A percentile compares a stretch with the other conserved stretches of the same genome.
phyloP scores from a whole-genome alignment of 2,113 vertebrate genomes.

The Polyodon spathula region DNA sequence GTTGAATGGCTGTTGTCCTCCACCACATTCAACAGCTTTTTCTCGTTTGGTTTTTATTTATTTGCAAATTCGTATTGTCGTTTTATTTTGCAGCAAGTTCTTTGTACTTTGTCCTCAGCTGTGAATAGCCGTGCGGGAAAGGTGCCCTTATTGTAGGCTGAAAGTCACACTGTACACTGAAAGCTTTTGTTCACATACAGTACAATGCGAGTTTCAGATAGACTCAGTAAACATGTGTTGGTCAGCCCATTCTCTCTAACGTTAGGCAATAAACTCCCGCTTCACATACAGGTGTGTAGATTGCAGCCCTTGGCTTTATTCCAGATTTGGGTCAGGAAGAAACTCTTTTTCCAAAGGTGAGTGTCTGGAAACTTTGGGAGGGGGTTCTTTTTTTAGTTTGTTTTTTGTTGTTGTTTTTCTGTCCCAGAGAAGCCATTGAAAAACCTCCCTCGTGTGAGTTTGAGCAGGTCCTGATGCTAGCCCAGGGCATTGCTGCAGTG shows the following conservation, averaged over 20 bases:
- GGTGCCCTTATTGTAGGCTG: slow-evolving; percentile 51
- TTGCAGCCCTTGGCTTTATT: slow-evolving; percentile 27
- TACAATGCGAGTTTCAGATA: slow-evolving; percentile 46
- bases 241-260: slow-evolving; percentile 46
- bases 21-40: neutral
- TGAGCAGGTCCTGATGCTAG: too few relatives aligned
- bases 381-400: too few relatives aligned
- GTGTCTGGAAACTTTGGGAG: slow-evolving; percentile 7
- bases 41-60: slow-evolving; percentile 10
- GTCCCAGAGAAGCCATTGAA: too few relatives aligned
- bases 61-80: slow-evolving; percentile 31
- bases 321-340: slow-evolving; percentile 30
- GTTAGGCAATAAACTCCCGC: slow-evolving; percentile 27
- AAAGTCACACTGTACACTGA: slow-evolving; percentile 54
- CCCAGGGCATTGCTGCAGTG: too few relatives aligned
- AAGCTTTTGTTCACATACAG: slow-evolving; percentile 49
- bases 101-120: slow-evolving; percentile 42
- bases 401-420: too few relatives aligned
- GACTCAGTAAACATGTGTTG: slow-evolving; percentile 48
- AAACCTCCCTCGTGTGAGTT: too few relatives aligned
- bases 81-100: slow-evolving; percentile 46
- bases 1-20: neutral
- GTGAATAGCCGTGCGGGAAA: slow-evolving; percentile 45
- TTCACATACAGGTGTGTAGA: slow-evolving; percentile 41
- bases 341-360: slow-evolving; percentile 34